Percentiles rank a stretch among this genome's conserved stretches.
Conservation (phyloP, 2,113 vertebrate genomes). For the Smithornis capensis region DNA sequence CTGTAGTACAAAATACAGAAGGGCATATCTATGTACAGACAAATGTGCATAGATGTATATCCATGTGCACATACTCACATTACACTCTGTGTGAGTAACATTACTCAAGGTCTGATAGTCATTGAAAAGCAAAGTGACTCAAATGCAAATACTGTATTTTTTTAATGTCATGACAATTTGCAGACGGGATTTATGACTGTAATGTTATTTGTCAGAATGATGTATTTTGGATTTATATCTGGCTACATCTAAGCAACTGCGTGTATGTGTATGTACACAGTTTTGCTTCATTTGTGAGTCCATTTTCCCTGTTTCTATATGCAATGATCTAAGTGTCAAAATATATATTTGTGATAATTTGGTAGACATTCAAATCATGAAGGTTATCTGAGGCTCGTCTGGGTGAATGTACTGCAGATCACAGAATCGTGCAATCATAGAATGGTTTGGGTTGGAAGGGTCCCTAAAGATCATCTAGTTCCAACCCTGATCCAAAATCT, state of each 20-base stretch:
- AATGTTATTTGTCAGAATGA: not conserved
- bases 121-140: not conserved
- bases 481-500: not conserved
- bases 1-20: not conserved
- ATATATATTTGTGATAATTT: not conserved
- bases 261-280: not conserved
- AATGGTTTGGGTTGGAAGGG: not conserved
- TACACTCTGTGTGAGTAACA: not conserved
- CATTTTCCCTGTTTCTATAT: not conserved
- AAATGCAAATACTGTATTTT: not conserved
- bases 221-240: not conserved
- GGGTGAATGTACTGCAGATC: not conserved
- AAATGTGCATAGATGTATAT: accelerated
- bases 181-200: not conserved
- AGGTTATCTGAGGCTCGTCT: not conserved
- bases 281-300: not conserved
- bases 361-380: not conserved
- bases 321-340: not conserved
- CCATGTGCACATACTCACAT: accelerated
- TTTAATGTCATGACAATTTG: not conserved
- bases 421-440: not conserved
- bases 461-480: not conserved
- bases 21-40: accelerated
- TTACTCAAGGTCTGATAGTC: not conserved
- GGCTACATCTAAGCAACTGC: not conserved